Conservation (phyloP, 2,797 vertebrate species). For the Decapterus maruadsi region DNA sequence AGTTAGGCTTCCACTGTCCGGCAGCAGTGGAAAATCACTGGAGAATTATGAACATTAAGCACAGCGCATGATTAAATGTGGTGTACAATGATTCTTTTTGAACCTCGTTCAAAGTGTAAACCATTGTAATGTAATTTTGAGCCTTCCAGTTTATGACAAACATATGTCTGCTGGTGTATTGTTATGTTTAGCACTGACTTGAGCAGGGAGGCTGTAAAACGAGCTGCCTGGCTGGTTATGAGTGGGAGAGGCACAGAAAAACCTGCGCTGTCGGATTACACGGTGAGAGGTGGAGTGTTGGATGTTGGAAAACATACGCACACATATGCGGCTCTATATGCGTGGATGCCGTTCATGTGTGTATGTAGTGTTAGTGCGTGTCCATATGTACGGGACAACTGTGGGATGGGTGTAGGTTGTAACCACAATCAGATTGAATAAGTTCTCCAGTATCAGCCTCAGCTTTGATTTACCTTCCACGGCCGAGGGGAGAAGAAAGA, state of each 20-base stretch:
- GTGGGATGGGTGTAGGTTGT: conserved; percentile 43
- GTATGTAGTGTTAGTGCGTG: conserved; percentile 6
- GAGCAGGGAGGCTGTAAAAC: conserved; percentile 59
- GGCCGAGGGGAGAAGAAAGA: conserved; percentile 59
- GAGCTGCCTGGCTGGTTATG: conserved; percentile 52
- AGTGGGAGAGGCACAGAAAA: conserved; percentile 48
- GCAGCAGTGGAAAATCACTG: conserved; percentile 72
- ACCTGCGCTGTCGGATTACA: conserved; percentile 46
- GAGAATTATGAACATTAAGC: conserved; percentile 64
- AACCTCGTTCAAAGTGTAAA: conserved; percentile 72
- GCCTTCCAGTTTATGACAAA: conserved; percentile 74
- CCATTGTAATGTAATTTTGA: conserved; percentile 57
- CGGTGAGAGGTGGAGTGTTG: conserved; percentile 52
- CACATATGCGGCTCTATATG: conserved; percentile 9
- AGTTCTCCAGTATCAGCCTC: conserved; percentile 65
- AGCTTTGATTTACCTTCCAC: conserved; percentile 78
- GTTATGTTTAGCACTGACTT: conserved; percentile 66
- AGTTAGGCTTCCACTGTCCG: conserved; percentile 60
- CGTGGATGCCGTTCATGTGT: conserved; percentile 4
- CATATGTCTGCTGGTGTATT: conserved; percentile 73
- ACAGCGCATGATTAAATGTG: conserved; percentile 63
- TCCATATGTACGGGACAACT: conserved; percentile 56
- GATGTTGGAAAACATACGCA: conserved; percentile 34
- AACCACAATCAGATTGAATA: conserved; percentile 60
- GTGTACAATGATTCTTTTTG: conserved; percentile 65